Evolutionary conservation across 2,888 invertebrate species (phyloP), one percentile per base, ranked within the genome.

Genomic region (Agrotis exclamationis): DNA sequence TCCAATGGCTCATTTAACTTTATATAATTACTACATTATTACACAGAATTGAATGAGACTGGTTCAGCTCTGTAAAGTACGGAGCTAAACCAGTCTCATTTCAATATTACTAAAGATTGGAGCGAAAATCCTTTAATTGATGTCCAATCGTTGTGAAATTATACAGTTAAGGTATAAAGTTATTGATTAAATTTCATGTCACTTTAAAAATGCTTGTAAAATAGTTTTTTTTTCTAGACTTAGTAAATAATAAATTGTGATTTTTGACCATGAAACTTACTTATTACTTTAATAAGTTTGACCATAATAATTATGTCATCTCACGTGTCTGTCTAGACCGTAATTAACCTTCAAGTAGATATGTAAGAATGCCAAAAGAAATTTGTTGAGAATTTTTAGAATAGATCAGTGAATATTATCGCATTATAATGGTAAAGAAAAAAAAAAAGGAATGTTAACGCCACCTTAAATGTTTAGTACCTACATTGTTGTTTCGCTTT

Each of bases 1-100:
- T 65, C 50, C 56, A 65, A 73, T 54, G 68, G 57, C 44, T 65
- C 66, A 79, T 77, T 80, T 58, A 59, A 77, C 59, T 78, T 60
- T 74, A 75, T 63, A 39, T 73, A 73, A 78, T 51, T 70, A 47
- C 44, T 63, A 24, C 60, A 47, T 54, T 48, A 68, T 65, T 64
- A 73, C 62, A 74, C 33, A 22, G 22, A 62, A 63, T 62, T 14
- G 47, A 14, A 18, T 22, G n/a, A n/a, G n/a, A n/a, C n/a, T n/a
- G n/a, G n/a, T n/a, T n/a, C n/a, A n/a, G n/a, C n/a, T n/a, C n/a
- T n/a, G n/a, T n/a, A n/a, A n/a, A n/a, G 51, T 54, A 62, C 6
- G 13, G 6, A 57, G 18, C 11, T 56, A 47, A 60, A n/a, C 65
- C 18, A 62, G 56, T 79, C 24, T 67, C 63, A 54, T 18, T 45